Evolutionary conservation across 2,797 vertebrate species (phyloP).

Genomic region (Bovichtus diacanthus): DNA sequence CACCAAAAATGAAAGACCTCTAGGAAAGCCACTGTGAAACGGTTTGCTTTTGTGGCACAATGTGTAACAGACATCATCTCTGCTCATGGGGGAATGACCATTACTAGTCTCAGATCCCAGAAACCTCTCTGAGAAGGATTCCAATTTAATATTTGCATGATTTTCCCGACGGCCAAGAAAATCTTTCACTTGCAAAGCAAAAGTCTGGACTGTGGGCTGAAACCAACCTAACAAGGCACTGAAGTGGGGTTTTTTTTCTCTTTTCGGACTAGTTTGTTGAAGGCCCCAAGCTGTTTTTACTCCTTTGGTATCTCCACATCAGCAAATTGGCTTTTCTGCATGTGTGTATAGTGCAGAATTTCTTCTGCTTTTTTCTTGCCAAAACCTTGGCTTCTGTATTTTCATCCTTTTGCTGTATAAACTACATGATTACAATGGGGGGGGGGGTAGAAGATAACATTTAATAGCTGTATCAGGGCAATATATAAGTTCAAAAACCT

Average conservation of each 20-base stretch:
- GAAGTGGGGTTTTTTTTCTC: constrained; percentile 68
- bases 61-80: not conserved
- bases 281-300: constrained; percentile 55
- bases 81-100: not conserved
- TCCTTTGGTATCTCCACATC: constrained; percentile 60
- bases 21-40: not conserved
- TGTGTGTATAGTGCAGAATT: constrained; percentile 32
- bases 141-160: constrained; percentile 10
- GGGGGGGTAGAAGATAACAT: not conserved
- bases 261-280: constrained; percentile 58
- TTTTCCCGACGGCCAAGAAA: constrained; percentile 36
- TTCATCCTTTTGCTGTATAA: not conserved
- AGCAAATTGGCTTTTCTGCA: constrained; percentile 53
- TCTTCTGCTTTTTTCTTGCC: constrained; percentile 12
- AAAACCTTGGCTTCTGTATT: not conserved
- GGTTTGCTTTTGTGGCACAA: not conserved
- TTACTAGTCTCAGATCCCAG: not conserved
- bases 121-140: not conserved
- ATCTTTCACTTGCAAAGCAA: constrained; percentile 20
- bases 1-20: not conserved
- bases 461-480: not conserved
- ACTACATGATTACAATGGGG: not conserved
- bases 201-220: constrained; percentile 33
- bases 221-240: constrained; percentile 42
- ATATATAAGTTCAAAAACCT: not conserved